phyloP scores from a whole-genome alignment of 2,113 vertebrate species.

The Phocoena phocoena region DNA sequence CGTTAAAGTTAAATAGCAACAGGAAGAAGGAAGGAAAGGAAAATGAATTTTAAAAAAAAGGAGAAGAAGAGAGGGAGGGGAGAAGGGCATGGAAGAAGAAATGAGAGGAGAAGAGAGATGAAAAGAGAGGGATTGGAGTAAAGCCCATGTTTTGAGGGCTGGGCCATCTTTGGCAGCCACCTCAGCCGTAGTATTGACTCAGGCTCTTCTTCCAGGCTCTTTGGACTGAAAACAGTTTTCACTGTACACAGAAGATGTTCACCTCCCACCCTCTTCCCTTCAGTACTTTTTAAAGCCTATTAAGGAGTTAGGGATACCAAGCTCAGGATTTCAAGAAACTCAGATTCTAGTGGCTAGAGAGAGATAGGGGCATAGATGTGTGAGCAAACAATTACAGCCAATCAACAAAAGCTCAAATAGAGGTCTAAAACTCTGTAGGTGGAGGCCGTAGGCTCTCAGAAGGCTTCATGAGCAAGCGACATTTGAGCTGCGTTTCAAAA shows the following conservation, averaged over 20 bases:
- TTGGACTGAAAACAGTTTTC: not conserved
- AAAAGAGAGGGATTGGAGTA: not conserved
- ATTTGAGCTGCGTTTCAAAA: not conserved
- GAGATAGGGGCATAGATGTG: too few relatives aligned
- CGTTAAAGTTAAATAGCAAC: not conserved
- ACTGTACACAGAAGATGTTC: not conserved
- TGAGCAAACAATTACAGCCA: not conserved
- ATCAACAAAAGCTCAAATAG: not conserved
- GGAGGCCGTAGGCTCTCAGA: not conserved
- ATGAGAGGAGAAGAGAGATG: not conserved
- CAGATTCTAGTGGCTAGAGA: not conserved
- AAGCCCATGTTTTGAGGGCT: too few relatives aligned
- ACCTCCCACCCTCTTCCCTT: not conserved
- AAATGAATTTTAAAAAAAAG: not conserved
- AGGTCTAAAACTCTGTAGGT: not conserved
- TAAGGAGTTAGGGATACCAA: not conserved
- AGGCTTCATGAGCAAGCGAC: not conserved
- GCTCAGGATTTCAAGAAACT: not conserved
- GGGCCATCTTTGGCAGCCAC: not conserved
- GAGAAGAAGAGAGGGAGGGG: not conserved
- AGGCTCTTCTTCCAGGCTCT: not conserved
- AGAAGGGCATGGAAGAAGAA: not conserved
- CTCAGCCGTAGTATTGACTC: fast-evolving
- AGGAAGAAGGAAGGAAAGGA: not conserved
- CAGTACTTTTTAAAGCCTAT: not conserved